Percentiles rank a stretch among this genome's conserved stretches.
Evolutionary conservation across 1,140 invertebrate genomes (phyloP).

Genomic region (Zaprionus kolodkinae): DNA sequence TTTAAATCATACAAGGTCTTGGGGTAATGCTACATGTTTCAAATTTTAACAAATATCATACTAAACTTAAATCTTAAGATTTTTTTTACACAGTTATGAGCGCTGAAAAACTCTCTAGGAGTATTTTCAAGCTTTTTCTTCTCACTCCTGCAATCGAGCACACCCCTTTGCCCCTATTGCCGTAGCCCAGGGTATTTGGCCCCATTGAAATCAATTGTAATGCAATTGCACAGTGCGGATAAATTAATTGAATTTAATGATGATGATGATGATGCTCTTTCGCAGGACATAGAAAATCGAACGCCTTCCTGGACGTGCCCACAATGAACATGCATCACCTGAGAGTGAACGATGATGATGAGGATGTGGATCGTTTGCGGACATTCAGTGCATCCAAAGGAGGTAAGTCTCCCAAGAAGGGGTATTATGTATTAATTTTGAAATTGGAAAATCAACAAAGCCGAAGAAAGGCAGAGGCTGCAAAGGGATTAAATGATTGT

Average conservation of each 20-base stretch:
- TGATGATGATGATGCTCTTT: slow-evolving; percentile 1
- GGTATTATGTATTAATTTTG: slow-evolving; percentile 67
- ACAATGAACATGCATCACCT: slow-evolving; percentile 85
- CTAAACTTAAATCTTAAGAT: no score
- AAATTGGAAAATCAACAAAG: slow-evolving; percentile 76
- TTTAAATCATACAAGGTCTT: no score
- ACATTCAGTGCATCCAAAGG: slow-evolving; percentile 96
- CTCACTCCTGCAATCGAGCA: background rate
- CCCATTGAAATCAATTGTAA: slow-evolving; percentile 26
- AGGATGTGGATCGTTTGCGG: slow-evolving; percentile 92
- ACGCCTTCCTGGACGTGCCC: slow-evolving; percentile 93
- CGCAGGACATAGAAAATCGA: slow-evolving; percentile 87
- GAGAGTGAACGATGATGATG: slow-evolving; percentile 87
- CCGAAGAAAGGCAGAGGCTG: slow-evolving; percentile 20
- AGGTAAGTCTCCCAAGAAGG: slow-evolving; percentile 86
- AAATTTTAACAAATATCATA: no score
- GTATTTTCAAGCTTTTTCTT: no score
- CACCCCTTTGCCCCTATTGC: background rate
- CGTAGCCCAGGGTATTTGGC: background rate
- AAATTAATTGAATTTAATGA: slow-evolving; percentile 34
- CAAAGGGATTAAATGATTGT: slow-evolving; percentile 59
- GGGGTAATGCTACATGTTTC: no score
- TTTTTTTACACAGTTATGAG: no score
- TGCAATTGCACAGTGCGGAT: slow-evolving; percentile 19
- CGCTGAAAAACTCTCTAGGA: no score